phyloP scores from a whole-genome alignment of 2,113 vertebrate genomes.

The Oreochromis aureus region DNA sequence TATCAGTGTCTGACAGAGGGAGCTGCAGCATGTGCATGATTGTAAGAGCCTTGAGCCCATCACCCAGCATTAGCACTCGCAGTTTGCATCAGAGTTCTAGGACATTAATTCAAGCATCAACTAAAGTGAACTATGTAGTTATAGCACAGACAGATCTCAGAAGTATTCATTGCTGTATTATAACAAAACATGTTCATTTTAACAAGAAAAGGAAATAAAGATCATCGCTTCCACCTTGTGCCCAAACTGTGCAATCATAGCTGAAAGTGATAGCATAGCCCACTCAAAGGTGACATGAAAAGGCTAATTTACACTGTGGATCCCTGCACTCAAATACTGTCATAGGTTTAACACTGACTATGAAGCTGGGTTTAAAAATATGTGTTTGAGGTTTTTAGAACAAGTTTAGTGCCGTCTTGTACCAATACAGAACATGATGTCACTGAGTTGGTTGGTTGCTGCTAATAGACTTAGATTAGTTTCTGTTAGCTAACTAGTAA shows the following conservation, averaged over 20 bases:
- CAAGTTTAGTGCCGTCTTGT: background rate
- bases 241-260: background rate
- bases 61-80: background rate
- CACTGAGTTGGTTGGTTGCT: background rate
- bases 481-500: background rate
- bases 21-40: background rate
- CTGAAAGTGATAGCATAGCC: background rate
- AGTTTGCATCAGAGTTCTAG: rapidly evolving
- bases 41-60: background rate
- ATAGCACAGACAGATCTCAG: rapidly evolving
- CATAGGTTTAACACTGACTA: background rate
- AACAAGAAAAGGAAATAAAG: background rate
- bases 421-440: background rate
- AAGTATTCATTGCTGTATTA: background rate
- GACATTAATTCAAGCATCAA: background rate
- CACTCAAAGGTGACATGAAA: background rate
- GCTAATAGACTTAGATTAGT: background rate
- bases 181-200: background rate
- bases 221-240: background rate
- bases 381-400: background rate
- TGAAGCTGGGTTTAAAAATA: background rate
- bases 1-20: background rate
- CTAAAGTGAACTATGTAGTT: background rate
- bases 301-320: background rate
- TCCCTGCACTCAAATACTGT: background rate